Percentiles rank a stretch among this genome's conserved stretches.
These are phyloP conservation scores for Taenioides sp. DNA, from an alignment of 2,797 vertebrate species.

Conservation along the genomic window DNA sequence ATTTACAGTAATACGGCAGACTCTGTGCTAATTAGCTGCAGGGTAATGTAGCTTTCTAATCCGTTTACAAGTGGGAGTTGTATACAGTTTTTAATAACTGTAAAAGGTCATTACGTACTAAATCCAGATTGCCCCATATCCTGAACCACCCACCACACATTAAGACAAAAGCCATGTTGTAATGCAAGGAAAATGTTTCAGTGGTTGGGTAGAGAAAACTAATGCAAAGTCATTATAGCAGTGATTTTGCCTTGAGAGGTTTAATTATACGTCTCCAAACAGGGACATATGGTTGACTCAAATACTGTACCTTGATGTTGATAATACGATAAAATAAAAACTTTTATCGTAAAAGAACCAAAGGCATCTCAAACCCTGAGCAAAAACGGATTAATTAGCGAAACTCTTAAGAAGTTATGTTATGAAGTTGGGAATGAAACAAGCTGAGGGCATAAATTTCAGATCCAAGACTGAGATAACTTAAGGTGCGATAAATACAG, in stretches of 20 bases:
- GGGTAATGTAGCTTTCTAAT: conserved; percentile 31
- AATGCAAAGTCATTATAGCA: background rate
- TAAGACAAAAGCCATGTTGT: conserved; percentile 27
- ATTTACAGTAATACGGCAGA: conserved; percentile 1
- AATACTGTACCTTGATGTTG: too few relatives aligned
- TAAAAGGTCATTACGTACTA: conserved; percentile 24
- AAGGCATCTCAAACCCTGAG: background rate
- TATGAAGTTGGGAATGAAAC: background rate
- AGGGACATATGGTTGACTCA: background rate
- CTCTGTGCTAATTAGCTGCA: conserved; percentile 32
- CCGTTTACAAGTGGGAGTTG: conserved; percentile 17
- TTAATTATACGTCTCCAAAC: background rate
- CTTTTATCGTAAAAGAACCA: background rate
- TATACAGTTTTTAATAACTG: conserved; percentile 32
- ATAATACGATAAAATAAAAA: too few relatives aligned
- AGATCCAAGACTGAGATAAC: background rate
- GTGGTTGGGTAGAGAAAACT: background rate
- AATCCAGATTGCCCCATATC: conserved; percentile 29
- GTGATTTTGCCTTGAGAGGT: conserved; percentile 10
- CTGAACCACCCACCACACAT: conserved; percentile 14
- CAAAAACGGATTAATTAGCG: background rate
- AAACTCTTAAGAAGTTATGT: background rate
- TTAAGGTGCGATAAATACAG: background rate
- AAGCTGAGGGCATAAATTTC: background rate
- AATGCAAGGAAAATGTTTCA: background rate